Evolutionary conservation across 1,140 invertebrate genomes (phyloP).

Genomic region (Aricia agestis): DNA sequence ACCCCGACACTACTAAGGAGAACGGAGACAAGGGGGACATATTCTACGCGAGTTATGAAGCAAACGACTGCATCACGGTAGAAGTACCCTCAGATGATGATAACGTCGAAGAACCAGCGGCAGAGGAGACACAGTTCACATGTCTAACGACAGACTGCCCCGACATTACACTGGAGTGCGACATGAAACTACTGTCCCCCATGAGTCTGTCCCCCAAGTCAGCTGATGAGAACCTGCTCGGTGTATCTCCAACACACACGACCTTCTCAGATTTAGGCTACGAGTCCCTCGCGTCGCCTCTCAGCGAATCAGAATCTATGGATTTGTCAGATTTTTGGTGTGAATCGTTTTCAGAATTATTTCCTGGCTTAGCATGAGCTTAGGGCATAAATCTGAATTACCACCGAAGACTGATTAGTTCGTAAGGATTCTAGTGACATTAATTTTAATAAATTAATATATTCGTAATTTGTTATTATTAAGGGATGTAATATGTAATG

Average conservation of each 20-base stretch:
- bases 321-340: constrained; percentile 78
- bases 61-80: constrained; percentile 83
- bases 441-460: constrained; percentile 29
- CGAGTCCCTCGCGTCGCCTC: constrained; percentile 76
- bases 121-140: constrained; percentile 54
- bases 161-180: constrained; percentile 62
- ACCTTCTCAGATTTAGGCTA: constrained; percentile 78
- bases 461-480: constrained; percentile 27
- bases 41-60: constrained; percentile 83
- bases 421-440: constrained; percentile 29
- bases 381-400: constrained; percentile 46
- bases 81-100: constrained; percentile 81
- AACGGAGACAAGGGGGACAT: constrained; percentile 75
- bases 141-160: constrained; percentile 52
- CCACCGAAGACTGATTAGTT: constrained; percentile 72
- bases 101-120: constrained; percentile 66
- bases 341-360: constrained; percentile 80
- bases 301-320: constrained; percentile 66
- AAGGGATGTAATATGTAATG: constrained; percentile 54
- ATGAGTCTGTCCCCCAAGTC: constrained; percentile 68
- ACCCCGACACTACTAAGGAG: constrained; percentile 60
- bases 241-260: constrained; percentile 61
- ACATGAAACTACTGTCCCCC: constrained; percentile 67
- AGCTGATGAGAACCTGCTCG: constrained; percentile 52
- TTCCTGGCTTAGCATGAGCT: constrained; percentile 77